Conservation (phyloP, 2,888 invertebrate species). For the Portevinia maculata region DNA sequence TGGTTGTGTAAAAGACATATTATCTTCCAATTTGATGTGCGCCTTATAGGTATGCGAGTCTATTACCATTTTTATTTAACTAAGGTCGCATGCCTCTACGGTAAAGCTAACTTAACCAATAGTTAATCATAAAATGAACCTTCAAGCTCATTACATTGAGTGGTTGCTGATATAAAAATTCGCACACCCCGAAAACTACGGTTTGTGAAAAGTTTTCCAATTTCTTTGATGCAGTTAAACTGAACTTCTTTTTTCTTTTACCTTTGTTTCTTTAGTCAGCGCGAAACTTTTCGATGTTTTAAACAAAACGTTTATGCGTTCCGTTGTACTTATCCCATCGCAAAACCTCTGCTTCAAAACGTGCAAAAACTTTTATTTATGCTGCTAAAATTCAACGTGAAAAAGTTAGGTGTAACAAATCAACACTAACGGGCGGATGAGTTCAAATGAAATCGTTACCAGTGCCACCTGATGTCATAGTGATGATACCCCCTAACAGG, state of each 20-base stretch:
- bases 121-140: conserved; percentile 32
- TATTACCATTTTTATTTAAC: too few relatives aligned
- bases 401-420: conserved; percentile 63
- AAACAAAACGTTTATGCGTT: conserved; percentile 48
- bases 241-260: conserved; percentile 4
- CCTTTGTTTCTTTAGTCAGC: conserved; percentile 26
- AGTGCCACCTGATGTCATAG: conserved; percentile 71
- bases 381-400: conserved; percentile 5
- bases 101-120: conserved; percentile 1
- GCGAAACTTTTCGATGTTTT: conserved; percentile 64
- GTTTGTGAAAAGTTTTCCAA: conserved; percentile 66
- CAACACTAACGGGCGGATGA: conserved; percentile 40
- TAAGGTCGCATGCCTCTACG: neutral
- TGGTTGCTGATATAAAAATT: conserved; percentile 44
- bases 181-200: conserved; percentile 18
- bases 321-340: conserved; percentile 33
- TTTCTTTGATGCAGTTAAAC: conserved; percentile 55
- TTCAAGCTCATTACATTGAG: conserved; percentile 57
- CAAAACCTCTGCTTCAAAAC: conserved; percentile 52
- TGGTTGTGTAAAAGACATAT: too few relatives aligned
- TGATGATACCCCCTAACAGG: conserved; percentile 42
- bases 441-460: conserved; percentile 49
- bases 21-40: too few relatives aligned
- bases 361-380: conserved; percentile 52
- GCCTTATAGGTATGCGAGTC: too few relatives aligned